Evolutionary conservation across 2,888 invertebrate species (phyloP), one percentile per base, ranked within the genome.

Genomic region (Clistopyga incitator): DNA sequence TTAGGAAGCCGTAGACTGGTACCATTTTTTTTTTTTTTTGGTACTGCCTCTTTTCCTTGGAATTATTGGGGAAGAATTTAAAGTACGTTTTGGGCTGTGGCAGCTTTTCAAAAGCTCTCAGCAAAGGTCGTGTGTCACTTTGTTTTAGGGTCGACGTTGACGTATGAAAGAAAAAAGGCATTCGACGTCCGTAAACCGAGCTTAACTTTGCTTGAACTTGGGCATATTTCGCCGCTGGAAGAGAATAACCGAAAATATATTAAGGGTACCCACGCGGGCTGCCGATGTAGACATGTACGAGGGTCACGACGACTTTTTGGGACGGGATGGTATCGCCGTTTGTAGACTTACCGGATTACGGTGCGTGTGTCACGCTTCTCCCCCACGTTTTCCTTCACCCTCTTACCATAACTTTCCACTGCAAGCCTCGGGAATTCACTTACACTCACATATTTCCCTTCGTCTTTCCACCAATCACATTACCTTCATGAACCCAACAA

Each of bases 11-110:
- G 38, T n/a, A 18, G 3, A 34, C 18, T 29, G 34, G 25, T 29
- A 29, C 59, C n/a, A 11, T 23, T 11, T 15, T 25, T 25, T 6
- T 6, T 4, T 8, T 61, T 13, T 34, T 25, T 3, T 29, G 13
- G 56, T n/a, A n/a, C 15, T 11, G 15, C 6, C n/a, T 3, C 59
- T 61, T 61, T 18, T 18, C 61, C 34, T 23, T 34, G 59, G 4
- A 59, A 59, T 29, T 25, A 29, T 59, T 13, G 29, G n/a, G 4
- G 29, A 59, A 59, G 59, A 59, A 59, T 59, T 59, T 59, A 29
- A 59, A 59, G 59, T 29, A 47, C 15, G 47, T 29, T 29, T 29
- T 29, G 29, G 29, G 29, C 8, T 61, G 10, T 61, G 34, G 34
- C 18, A 61, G 10, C 38, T 18, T 38, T 18, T 34, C 10, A n/a